Evolutionary conservation across 2,797 vertebrate genomes (phyloP).

Genomic region (Muscicapa comitata): DNA sequence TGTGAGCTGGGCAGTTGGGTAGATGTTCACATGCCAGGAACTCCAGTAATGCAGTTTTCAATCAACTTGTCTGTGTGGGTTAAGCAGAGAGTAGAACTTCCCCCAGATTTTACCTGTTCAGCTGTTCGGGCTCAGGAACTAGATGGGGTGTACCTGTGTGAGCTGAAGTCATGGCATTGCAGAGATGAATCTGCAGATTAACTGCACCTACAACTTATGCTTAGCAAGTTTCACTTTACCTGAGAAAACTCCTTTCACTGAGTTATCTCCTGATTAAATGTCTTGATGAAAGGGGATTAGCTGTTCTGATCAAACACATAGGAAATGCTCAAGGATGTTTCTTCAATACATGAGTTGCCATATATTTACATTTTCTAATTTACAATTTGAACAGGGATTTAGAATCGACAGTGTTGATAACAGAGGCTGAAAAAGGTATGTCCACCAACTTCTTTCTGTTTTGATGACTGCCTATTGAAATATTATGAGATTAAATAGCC

Average conservation of each 20-base stretch:
- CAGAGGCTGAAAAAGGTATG: conserved; percentile 39
- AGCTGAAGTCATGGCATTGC: neutral
- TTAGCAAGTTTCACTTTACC: neutral
- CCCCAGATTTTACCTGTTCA: neutral
- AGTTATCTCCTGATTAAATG: neutral
- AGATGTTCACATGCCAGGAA: neutral
- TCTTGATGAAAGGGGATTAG: neutral
- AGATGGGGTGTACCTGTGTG: rapidly evolving
- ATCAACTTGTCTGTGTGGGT: rapidly evolving
- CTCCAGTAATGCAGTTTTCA: neutral
- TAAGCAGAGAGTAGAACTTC: neutral
- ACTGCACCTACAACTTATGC: neutral
- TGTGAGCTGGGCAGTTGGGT: neutral
- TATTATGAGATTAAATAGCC: neutral
- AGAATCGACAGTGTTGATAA: neutral
- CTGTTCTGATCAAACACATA: neutral
- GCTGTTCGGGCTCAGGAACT: neutral
- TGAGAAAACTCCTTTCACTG: neutral
- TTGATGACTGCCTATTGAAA: neutral
- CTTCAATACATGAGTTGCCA: neutral
- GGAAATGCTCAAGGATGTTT: neutral
- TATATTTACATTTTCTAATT: neutral
- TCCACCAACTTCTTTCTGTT: neutral
- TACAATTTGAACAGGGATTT: conserved; percentile 20
- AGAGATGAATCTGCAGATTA: neutral